phyloP scores from a whole-genome alignment of 2,888 invertebrate species.

The Hypomecis punctinalis region DNA sequence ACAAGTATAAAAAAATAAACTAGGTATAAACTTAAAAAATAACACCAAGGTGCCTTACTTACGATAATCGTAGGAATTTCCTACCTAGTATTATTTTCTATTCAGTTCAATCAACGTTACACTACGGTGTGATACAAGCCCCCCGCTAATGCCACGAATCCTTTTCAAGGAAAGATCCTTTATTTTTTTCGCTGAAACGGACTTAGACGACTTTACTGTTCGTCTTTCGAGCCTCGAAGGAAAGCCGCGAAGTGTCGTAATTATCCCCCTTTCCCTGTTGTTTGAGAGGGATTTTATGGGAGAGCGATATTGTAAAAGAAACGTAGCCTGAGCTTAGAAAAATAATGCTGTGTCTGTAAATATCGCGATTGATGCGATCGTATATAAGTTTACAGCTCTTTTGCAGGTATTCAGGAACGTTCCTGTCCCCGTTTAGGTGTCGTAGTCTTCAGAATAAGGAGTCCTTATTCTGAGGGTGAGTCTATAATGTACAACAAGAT shows the following conservation, averaged over 20 bases:
- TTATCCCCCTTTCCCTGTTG: constrained; percentile 65
- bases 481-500: too few species aligned
- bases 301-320: constrained; percentile 13
- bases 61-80: too few species aligned
- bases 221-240: constrained; percentile 74
- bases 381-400: background rate
- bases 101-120: background rate
- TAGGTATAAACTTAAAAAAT: too few species aligned
- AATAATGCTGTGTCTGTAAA: background rate
- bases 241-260: constrained; percentile 82
- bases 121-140: constrained; percentile 60
- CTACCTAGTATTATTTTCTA: background rate
- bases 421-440: too few species aligned
- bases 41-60: too few species aligned
- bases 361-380: background rate
- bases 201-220: constrained; percentile 81
- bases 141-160: constrained; percentile 73
- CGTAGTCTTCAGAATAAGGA: too few species aligned
- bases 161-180: constrained; percentile 77
- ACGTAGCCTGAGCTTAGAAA: background rate
- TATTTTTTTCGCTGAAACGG: constrained; percentile 75
- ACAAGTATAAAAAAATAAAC: too few species aligned
- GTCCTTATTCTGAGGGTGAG: too few species aligned
- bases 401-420: background rate
- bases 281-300: constrained; percentile 45